Base-by-base conservation (phyloP, 2,888 invertebrate genomes). In the Galerucella nymphaeae region DNA sequence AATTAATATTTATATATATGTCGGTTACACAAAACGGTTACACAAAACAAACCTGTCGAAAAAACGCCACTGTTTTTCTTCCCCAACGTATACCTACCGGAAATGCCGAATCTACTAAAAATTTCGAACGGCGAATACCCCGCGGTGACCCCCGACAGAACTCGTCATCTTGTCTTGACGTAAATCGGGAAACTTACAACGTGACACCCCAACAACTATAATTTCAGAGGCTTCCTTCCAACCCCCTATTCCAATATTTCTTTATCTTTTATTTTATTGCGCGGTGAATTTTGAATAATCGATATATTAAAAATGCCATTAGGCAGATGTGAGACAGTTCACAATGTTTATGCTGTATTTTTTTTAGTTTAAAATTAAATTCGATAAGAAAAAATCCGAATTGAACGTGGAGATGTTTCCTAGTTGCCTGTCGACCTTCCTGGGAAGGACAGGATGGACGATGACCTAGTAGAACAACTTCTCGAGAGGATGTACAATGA, bases 121-220 rank as follows among this genome's bases (percentile, higher is more conserved):
- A 70, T 73, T 68, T 55, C 67, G 67, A 30, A 61, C 16, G 45
- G 42, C 57, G 57, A 61, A 65, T 23, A 68, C 69, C 68, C 70
- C 67, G 64, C 55, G 42, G 59, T 38, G 70, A 69, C 66, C 48
- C 63, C 73, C 57, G 9, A 58, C 55, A 62, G 70, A 48, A 61
- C 79, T 76, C 83, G 84, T 84, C 84, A 84, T 84, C 83, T 84
- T 85, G 84, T 80, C 80, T 81, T 83, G 84, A 85, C 84, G 83
- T 83, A 83, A 84, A 85, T 84, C 84, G 83, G 82, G 81, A 83
- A 83, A 83, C 82, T 82, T 81, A 83, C 83, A 83, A 84, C 84
- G 79, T 82, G 82, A 82, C 82, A 82, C 77, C 78, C 79, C 80
- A 80, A 81, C 79, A 82, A 82, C 81, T 82, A 81, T 81, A 82